Base-by-base conservation (phyloP, 2,797 vertebrate species). In the Sus cebifrons region DNA sequence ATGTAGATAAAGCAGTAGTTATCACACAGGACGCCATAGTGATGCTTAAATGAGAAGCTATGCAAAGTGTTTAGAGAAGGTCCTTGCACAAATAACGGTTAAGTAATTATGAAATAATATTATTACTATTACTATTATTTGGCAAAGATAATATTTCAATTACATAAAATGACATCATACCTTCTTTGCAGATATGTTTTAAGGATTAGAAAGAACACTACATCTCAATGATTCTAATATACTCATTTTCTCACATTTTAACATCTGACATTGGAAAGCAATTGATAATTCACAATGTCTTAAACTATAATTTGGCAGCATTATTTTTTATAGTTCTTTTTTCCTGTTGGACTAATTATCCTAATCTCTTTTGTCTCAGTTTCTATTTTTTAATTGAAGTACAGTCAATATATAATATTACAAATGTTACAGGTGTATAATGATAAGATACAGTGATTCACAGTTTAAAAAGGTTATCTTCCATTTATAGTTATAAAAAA, bases 101-200 rank as follows among this genome's bases (percentile, higher is more conserved):
- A 32, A 32, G 32, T 32, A 49, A 7, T 49, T 49, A 49, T 49
- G 6, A 93, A 2, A 13, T 81, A 56, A 20, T 15, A 73, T 9
- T 44, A 52, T 36, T 77, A 56, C 6, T 77, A 74, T 58, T 87
- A 68, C 21, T 62, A 67, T 11, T 83, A 68, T 15, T 90, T 90
- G 44, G 94, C 17, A 94, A 94, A 96, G 73, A 74, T 23, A 91
- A 70, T 2, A 91, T 56, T 65, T 52, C 32, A 88, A 82, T 71
- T 27, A 84, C 87, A 49, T 74, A 79, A 87, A 77, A 78, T 60
- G 4, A 88, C 49, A 71, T 49, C 36, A 44, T 14, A 67, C 11
- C 15, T 94, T 36, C 20, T 83, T 87, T 54, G 27, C 23, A 67
- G 32, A 56, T 60, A 64, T 18, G 12, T 85, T 27, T 86, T 40